Evolutionary conservation across 2,113 vertebrate genomes (phyloP).

Genomic region (Nothocercus julius): DNA sequence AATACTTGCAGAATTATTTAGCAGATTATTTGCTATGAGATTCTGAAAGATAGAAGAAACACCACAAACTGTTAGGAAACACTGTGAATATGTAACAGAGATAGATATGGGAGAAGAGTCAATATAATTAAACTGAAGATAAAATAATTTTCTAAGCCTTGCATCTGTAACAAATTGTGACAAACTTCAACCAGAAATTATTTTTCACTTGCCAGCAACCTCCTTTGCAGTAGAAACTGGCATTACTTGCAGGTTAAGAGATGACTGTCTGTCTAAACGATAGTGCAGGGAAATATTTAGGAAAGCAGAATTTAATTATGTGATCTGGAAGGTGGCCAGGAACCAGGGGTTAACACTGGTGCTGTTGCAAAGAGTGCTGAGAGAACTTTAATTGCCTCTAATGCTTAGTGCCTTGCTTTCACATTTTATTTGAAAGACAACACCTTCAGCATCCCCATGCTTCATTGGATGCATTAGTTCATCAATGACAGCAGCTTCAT

Average conservation of each 20-base stretch:
- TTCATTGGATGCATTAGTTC: constrained; percentile 10
- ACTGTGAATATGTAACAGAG: background rate
- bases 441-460: constrained; percentile 35
- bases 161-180: background rate
- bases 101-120: background rate
- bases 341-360: constrained; percentile 22
- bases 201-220: background rate
- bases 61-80: background rate
- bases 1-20: background rate
- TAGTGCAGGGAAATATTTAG: constrained; percentile 48
- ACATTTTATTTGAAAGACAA: constrained; percentile 53
- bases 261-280: constrained; percentile 33
- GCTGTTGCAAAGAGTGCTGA: constrained; percentile 21
- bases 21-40: background rate
- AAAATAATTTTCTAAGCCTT: background rate
- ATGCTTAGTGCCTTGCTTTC: constrained; percentile 34
- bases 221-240: background rate
- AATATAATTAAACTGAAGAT: constrained; percentile 4
- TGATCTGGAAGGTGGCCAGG: constrained; percentile 43
- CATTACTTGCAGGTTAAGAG: constrained; percentile 17
- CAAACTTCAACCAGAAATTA: background rate
- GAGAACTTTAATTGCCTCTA: constrained; percentile 58
- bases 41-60: background rate
- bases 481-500: background rate
- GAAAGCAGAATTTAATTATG: constrained; percentile 55